Base-by-base conservation (phyloP, 2,888 invertebrate species). In the Drosophila pullipes region DNA sequence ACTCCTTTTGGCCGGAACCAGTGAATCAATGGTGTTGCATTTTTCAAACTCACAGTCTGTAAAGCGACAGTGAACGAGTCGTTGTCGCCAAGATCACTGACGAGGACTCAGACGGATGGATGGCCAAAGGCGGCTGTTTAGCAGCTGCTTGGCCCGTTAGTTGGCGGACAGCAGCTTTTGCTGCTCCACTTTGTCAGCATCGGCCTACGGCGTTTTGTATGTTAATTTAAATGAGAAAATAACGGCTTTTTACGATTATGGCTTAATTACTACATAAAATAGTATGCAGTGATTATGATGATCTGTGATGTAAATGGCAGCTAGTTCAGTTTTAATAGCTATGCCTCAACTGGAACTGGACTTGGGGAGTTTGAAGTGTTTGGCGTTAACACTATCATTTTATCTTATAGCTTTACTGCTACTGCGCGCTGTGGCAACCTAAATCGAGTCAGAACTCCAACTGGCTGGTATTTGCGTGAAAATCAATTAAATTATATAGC, bases 191-290 rank as follows among this genome's bases (percentile, higher is more conserved):
- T 80, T 63, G 78, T 61, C 41, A 31, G 44, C 50, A 6, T 16
- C 52, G 30, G 69, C 83, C 76, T 67, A 52, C 55, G 67, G 83
- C 74, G 49, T 63, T 76, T 71, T 68, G 67, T 76, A 84, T 91
- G 85, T 85, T 90, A 85, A 91, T 91, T 90, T 81, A 83, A 90
- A 88, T 88, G 83, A 82, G 81, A 85, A 83, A 79, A 55, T 47
- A 87, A 90, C 91, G 91, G 91, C 69, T 70, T 91, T 47, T 89
- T 81, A 91, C 81, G 91, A 91, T 91, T 91, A 89, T 91, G 81
- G 89, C 89, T 89, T 90, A 90, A 89, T 89, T 90, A 82, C 83
- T 78, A 76, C 75, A 86, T 83, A 75, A 81, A 90, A 65, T 66
- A 67, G 58, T 50, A 35, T 74, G 68, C 70, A 74, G 73, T 71